These are phyloP conservation scores for Apis cerana DNA, from an alignment of 1,140 invertebrate species.

Conservation along the genomic window DNA sequence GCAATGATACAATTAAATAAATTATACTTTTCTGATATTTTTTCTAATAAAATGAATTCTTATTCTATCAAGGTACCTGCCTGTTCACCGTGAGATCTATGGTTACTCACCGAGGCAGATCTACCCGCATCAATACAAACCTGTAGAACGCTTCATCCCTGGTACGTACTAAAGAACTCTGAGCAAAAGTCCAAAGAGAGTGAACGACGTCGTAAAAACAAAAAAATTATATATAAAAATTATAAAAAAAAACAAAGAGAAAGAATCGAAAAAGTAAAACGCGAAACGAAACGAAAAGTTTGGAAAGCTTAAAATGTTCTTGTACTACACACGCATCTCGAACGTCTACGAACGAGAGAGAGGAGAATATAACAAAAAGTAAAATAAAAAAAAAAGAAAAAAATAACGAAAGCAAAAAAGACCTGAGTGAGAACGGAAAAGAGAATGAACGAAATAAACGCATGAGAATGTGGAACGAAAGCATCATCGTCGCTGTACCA, in stretches of 20 bases:
- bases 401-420: constrained; percentile 24
- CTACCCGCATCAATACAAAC: constrained; percentile 91
- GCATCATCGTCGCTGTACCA: constrained; percentile 28
- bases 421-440: constrained; percentile 21
- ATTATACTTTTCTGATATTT: background rate
- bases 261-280: constrained; percentile 49
- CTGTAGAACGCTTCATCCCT: constrained; percentile 89
- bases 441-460: constrained; percentile 24
- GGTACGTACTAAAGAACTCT: constrained; percentile 86
- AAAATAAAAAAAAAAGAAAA: constrained; percentile 10
- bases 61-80: constrained; percentile 84
- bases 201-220: constrained; percentile 50
- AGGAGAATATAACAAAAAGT: constrained; percentile 2
- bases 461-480: constrained; percentile 43
- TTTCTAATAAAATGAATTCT: background rate
- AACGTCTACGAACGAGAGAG: constrained; percentile 39
- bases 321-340: constrained; percentile 50
- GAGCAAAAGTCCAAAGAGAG: constrained; percentile 68
- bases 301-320: constrained; percentile 4
- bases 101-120: constrained; percentile 92
- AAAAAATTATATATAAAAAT: constrained; percentile 43
- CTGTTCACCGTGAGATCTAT: constrained; percentile 93
- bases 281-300: constrained; percentile 64
- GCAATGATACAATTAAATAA: background rate
- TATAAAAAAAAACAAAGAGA: constrained; percentile 40